Evolutionary conservation across 2,888 invertebrate species (phyloP).

Genomic region (Mimas tiliae): DNA sequence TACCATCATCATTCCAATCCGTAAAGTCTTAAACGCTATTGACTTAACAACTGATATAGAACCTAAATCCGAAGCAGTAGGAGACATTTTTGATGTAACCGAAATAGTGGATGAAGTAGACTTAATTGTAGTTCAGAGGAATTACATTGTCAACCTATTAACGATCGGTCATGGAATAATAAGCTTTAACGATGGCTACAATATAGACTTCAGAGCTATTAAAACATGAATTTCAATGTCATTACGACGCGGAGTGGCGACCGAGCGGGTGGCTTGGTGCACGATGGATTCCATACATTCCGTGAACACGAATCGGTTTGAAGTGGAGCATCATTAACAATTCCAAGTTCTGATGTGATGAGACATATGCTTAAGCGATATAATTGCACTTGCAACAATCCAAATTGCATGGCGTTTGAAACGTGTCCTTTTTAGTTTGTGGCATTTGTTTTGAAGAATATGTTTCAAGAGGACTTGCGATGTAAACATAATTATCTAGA

Average conservation of each 20-base stretch:
- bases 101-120: slow-evolving; percentile 30
- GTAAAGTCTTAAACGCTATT: slow-evolving; percentile 36
- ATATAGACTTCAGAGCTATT: slow-evolving; percentile 35
- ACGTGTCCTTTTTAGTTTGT: slow-evolving; percentile 28
- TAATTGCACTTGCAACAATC: slow-evolving; percentile 34
- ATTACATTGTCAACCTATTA: slow-evolving; percentile 46
- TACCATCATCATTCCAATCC: slow-evolving; percentile 31
- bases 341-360: slow-evolving; percentile 57
- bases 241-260: slow-evolving; percentile 35
- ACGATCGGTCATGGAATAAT: slow-evolving; percentile 31
- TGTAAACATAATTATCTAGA: too few relatives aligned
- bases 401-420: slow-evolving; percentile 11
- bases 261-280: slow-evolving; percentile 43
- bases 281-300: slow-evolving; percentile 39
- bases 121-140: slow-evolving; percentile 40
- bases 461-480: too few relatives aligned
- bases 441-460: too few relatives aligned
- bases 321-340: slow-evolving; percentile 71
- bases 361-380: slow-evolving; percentile 46
- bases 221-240: slow-evolving; percentile 32
- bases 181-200: slow-evolving; percentile 32
- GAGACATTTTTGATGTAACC: background rate
- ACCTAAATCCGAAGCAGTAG: slow-evolving; percentile 14
- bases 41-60: slow-evolving; percentile 29
- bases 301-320: slow-evolving; percentile 59